These are phyloP conservation scores for Boleophthalmus pectinirostris DNA, from an alignment of 2,113 vertebrate species.

Conservation along the genomic window DNA sequence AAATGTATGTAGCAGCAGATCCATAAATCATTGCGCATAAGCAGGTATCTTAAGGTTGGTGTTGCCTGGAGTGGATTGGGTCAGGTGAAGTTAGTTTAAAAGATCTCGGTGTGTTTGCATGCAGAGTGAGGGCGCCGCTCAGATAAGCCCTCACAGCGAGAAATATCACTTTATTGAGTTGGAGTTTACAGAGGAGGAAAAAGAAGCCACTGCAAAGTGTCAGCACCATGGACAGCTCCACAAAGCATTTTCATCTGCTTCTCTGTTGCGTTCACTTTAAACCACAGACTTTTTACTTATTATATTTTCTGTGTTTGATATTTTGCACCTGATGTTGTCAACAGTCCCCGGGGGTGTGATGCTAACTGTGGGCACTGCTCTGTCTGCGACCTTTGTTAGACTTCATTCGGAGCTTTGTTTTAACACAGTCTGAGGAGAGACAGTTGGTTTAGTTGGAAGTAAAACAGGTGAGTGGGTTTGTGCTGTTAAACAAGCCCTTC, in stretches of 20 bases:
- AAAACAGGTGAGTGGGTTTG: too few species aligned
- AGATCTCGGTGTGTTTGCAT: background rate
- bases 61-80: background rate
- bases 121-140: background rate
- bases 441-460: too few species aligned
- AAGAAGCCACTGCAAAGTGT: background rate
- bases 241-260: background rate
- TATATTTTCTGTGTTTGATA: too few species aligned
- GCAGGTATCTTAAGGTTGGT: background rate
- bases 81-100: background rate
- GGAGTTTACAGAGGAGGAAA: background rate
- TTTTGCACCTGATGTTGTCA: too few species aligned
- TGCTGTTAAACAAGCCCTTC: too few species aligned
- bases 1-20: background rate
- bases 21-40: constrained; percentile 7
- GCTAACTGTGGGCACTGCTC: too few species aligned
- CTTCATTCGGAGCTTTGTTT: too few species aligned
- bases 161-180: background rate
- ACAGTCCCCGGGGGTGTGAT: too few species aligned
- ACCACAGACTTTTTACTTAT: background rate
- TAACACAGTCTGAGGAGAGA: too few species aligned
- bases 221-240: constrained; percentile 7
- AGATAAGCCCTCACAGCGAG: background rate
- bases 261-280: background rate
- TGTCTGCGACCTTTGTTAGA: too few species aligned